These are phyloP conservation scores for Ophion ventricosus DNA, from an alignment of 2,888 invertebrate species.

Conservation along the genomic window DNA sequence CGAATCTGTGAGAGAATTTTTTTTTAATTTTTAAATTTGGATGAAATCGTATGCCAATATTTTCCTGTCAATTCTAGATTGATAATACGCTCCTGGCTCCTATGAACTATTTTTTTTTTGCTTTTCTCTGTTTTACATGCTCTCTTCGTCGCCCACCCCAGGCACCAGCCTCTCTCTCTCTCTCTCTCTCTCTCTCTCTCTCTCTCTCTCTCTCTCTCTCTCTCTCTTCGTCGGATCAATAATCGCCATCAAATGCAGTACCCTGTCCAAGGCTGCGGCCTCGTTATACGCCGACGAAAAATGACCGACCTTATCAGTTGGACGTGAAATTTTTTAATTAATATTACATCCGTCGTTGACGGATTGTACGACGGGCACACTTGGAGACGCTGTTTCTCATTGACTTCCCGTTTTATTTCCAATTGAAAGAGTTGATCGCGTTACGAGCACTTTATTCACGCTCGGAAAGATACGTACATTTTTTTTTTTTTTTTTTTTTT, in stretches of 20 bases:
- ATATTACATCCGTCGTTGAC: conserved; percentile 13
- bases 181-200: too few species aligned
- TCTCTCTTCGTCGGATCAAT: conserved; percentile 77
- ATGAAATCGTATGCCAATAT: neutral
- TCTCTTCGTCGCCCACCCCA: conserved; percentile 61
- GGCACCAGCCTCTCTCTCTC: conserved; percentile 61
- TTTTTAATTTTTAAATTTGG: neutral
- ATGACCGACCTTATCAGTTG: conserved; percentile 26
- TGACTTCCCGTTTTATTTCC: neutral
- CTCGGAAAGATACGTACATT: too few species aligned
- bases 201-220: conserved; percentile 58
- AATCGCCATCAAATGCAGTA: conserved; percentile 77
- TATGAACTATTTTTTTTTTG: conserved; percentile 56
- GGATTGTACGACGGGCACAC: neutral
- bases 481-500: too few species aligned
- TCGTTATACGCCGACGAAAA: conserved; percentile 51
- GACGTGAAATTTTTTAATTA: conserved; percentile 11
- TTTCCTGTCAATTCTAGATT: neutral
- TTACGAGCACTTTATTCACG: neutral
- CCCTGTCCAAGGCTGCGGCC: conserved; percentile 70
- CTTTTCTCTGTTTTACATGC: conserved; percentile 35
- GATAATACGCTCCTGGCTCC: conserved; percentile 38
- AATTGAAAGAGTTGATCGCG: neutral
- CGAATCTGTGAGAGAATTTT: neutral
- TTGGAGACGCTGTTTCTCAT: neutral